phyloP scores from a whole-genome alignment of 2,113 vertebrate species.

The Butorides virescens region DNA sequence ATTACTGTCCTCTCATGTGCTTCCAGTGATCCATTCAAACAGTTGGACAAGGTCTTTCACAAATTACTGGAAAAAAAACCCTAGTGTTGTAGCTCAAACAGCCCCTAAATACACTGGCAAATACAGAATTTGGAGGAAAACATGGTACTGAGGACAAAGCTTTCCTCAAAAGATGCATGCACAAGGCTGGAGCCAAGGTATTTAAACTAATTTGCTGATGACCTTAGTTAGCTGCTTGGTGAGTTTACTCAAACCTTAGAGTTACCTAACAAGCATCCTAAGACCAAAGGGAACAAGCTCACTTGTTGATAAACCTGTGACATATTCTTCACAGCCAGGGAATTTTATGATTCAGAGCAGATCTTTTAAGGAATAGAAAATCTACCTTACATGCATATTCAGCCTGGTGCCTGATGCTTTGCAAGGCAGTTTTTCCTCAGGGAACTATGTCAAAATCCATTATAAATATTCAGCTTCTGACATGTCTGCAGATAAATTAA shows the following conservation, averaged over 20 bases:
- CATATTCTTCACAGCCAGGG: background rate
- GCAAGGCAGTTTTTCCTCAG: background rate
- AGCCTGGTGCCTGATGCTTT: background rate
- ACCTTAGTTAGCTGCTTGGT: background rate
- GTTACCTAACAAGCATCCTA: background rate
- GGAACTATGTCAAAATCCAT: background rate
- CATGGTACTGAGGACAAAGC: rapidly evolving
- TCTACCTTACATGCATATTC: background rate
- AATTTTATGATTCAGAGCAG: background rate
- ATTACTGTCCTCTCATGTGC: background rate
- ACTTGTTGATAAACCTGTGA: background rate
- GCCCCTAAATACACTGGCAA: background rate
- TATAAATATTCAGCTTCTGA: constrained; percentile 29
- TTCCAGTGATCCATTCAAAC: background rate
- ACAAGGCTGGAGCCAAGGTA: background rate
- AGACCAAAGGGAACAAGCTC: background rate
- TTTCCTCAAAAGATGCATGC: background rate
- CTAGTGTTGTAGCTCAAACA: background rate
- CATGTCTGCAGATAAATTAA: constrained; percentile 16
- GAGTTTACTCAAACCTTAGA: background rate
- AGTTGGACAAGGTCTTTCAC: background rate
- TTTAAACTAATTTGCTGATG: background rate
- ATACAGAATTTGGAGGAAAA: background rate
- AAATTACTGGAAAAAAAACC: background rate
- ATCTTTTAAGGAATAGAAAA: background rate